Evolutionary conservation across 2,888 invertebrate species (phyloP).

Genomic region (Drosophila cracens): DNA sequence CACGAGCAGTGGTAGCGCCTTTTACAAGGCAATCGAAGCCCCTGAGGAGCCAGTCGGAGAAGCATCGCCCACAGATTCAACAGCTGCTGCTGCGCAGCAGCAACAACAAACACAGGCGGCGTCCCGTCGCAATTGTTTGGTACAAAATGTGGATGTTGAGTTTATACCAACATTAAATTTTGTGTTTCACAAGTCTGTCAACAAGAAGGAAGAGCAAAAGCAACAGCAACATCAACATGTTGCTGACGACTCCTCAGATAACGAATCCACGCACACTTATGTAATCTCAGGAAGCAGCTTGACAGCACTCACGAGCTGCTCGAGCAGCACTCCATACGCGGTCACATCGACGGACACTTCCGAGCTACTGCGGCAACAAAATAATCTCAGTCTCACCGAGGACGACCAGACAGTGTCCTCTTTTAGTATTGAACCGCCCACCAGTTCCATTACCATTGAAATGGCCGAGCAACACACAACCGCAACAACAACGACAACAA

Average conservation of each 20-base stretch:
- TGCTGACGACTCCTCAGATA: conserved; percentile 38
- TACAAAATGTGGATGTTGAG: conserved; percentile 68
- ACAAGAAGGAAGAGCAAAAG: conserved; percentile 4
- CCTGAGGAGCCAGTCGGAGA: conserved; percentile 38
- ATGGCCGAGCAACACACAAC: conserved; percentile 76
- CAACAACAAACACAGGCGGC: conserved; percentile 14
- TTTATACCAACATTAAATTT: conserved; percentile 82
- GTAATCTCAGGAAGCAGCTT: conserved; percentile 72
- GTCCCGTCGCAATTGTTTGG: conserved; percentile 12
- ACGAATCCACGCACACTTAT: conserved; percentile 74
- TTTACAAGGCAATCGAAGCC: conserved; percentile 65
- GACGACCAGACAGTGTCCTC: conserved; percentile 69
- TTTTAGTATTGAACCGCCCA: conserved; percentile 77
- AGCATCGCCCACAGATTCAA: conserved; percentile 6
- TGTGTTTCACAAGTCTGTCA: conserved; percentile 48
- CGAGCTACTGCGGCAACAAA: conserved; percentile 70
- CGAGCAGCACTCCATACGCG: conserved; percentile 70
- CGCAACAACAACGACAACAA: conserved; percentile 41
- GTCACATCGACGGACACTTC: conserved; percentile 68
- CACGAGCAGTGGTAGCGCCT: conserved; percentile 75
- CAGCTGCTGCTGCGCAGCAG: conserved; percentile 25
- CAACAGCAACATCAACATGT: conserved; percentile 51
- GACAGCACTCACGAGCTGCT: conserved; percentile 50
- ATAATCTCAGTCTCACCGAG: conserved; percentile 70
- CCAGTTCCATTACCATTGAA: conserved; percentile 82